A percentile compares a stretch with the other conserved stretches of the same genome.
phyloP scores from a whole-genome alignment of 2,797 vertebrate species.

The Phylloscopus collybita region DNA sequence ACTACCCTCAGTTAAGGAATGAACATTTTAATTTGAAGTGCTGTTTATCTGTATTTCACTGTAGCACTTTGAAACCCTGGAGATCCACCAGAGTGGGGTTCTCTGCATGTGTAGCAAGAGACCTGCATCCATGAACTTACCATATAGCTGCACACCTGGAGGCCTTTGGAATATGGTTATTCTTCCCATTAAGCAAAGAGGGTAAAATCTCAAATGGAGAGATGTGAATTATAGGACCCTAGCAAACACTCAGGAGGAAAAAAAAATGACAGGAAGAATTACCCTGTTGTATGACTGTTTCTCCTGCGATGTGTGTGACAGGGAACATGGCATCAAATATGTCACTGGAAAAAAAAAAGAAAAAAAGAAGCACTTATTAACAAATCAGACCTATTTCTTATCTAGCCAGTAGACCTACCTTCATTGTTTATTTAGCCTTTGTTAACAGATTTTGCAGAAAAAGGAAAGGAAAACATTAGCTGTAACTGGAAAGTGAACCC shows the following conservation, averaged over 20 bases:
- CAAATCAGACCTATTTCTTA: background rate
- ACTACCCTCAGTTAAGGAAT: background rate
- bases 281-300: slow-evolving; percentile 98
- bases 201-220: background rate
- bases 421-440: background rate
- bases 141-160: background rate
- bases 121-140: background rate
- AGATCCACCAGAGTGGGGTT: background rate
- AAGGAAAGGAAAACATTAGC: background rate
- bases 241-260: background rate
- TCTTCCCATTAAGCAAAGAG: background rate
- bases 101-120: background rate
- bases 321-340: slow-evolving; percentile 99
- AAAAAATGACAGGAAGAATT: background rate
- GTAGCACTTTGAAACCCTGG: background rate
- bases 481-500: background rate
- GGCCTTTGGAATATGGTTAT: background rate
- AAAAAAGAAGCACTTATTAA: slow-evolving; percentile 15
- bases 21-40: background rate
- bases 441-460: slow-evolving; percentile 1
- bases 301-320: slow-evolving; percentile 94
- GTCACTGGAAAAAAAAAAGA: slow-evolving; percentile 83
- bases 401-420: background rate
- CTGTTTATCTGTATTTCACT: background rate
- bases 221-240: background rate